These are phyloP conservation scores for Oenanthe melanoleuca DNA, from an alignment of 2,113 vertebrate species.

Conservation along the genomic window DNA sequence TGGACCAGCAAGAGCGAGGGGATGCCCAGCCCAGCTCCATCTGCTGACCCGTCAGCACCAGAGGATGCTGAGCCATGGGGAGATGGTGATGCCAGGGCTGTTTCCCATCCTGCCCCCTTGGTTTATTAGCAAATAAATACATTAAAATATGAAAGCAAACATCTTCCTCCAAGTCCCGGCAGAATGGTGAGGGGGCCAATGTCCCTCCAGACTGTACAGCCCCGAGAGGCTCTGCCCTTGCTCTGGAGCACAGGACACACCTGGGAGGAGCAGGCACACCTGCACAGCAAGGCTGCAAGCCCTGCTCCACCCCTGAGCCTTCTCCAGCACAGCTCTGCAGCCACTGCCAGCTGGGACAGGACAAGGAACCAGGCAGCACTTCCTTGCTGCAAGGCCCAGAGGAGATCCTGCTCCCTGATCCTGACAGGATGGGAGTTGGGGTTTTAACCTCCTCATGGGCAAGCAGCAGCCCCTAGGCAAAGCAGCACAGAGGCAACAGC, in stretches of 20 bases:
- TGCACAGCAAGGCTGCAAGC: background rate
- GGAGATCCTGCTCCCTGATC: background rate
- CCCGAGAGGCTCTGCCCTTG: background rate
- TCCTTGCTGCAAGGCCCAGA: background rate
- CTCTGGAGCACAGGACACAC: background rate
- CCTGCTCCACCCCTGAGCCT: background rate
- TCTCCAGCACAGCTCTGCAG: background rate
- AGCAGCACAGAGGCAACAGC: background rate
- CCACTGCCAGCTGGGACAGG: background rate
- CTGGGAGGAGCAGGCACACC: background rate
- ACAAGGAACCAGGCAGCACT: background rate
- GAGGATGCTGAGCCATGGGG: background rate
- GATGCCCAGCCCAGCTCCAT: background rate
- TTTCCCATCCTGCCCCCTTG: background rate
- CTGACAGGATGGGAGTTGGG: background rate
- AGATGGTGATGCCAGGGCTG: background rate
- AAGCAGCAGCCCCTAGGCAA: background rate
- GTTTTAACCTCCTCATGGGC: background rate
- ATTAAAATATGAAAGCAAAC: background rate
- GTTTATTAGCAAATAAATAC: background rate
- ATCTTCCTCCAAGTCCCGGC: background rate
- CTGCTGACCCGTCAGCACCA: background rate
- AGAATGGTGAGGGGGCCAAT: rapidly evolving
- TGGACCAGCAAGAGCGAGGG: background rate
- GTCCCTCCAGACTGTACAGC: rapidly evolving